phyloP scores from a whole-genome alignment of 2,888 invertebrate species.

The Polydesmus complanatus region DNA sequence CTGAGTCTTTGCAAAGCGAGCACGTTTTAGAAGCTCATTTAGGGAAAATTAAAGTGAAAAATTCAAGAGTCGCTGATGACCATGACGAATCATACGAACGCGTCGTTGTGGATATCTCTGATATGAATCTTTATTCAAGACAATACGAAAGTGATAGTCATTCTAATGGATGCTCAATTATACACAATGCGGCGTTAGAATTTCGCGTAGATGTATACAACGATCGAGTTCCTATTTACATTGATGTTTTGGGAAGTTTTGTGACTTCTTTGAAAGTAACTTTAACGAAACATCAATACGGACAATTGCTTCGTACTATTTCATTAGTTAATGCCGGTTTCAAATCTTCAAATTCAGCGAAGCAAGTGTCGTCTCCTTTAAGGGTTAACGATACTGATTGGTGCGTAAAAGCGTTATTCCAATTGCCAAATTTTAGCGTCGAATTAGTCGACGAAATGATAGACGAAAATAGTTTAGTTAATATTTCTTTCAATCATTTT shows the following conservation, averaged over 20 bases:
- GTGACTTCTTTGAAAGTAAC: slow-evolving; percentile 74
- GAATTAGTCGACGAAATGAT: slow-evolving; percentile 24
- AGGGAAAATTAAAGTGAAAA: slow-evolving; percentile 58
- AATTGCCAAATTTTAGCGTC: slow-evolving; percentile 22
- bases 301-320: slow-evolving; percentile 52
- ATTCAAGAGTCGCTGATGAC: slow-evolving; percentile 3
- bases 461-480: slow-evolving; percentile 46
- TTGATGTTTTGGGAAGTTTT: slow-evolving; percentile 57
- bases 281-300: slow-evolving; percentile 71
- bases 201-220: slow-evolving; percentile 42
- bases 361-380: background rate
- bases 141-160: slow-evolving; percentile 41
- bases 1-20: slow-evolving; percentile 56
- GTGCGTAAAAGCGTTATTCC: slow-evolving; percentile 35
- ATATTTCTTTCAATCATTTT: slow-evolving; percentile 71
- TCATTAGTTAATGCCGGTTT: background rate
- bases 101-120: slow-evolving; percentile 58
- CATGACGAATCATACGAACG: slow-evolving; percentile 19
- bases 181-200: slow-evolving; percentile 75
- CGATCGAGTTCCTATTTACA: background rate
- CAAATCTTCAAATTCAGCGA: background rate
- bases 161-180: slow-evolving; percentile 59
- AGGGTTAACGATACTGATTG: background rate
- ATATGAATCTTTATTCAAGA: slow-evolving; percentile 75
- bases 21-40: slow-evolving; percentile 84